phyloP scores from a whole-genome alignment of 2,113 vertebrate species.

The Centropus bengalensis region DNA sequence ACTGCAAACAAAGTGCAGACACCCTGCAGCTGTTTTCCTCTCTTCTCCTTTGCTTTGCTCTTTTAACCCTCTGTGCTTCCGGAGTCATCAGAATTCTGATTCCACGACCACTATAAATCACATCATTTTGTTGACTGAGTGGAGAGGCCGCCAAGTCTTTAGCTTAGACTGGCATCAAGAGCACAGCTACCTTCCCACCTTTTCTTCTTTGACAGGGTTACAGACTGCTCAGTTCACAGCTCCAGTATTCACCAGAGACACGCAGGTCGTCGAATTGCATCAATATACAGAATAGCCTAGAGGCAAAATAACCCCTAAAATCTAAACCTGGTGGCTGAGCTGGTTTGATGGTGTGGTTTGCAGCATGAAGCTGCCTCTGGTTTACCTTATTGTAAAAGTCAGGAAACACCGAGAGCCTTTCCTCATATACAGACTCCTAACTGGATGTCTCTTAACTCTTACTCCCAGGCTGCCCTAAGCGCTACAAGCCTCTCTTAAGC shows the following conservation, averaged over 20 bases:
- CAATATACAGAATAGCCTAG: background rate
- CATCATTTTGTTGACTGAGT: background rate
- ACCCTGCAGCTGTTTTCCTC: background rate
- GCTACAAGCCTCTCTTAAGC: background rate
- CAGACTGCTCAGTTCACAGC: background rate
- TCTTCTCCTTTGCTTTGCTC: background rate
- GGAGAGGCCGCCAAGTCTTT: background rate
- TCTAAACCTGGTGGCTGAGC: background rate
- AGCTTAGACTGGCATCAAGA: background rate
- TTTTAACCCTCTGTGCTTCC: background rate
- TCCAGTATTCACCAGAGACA: background rate
- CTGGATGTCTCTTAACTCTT: background rate
- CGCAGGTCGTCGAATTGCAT: background rate
- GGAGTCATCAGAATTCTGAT: background rate
- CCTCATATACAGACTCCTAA: background rate
- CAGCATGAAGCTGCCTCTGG: background rate
- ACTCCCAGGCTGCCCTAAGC: background rate
- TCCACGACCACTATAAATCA: background rate
- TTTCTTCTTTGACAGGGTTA: background rate
- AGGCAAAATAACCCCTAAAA: background rate
- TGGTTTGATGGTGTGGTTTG: background rate
- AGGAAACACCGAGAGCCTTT: background rate
- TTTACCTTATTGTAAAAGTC: background rate
- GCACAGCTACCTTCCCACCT: background rate
- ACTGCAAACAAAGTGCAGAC: background rate